Conservation (phyloP, 2,113 vertebrate species). For the Limnothrissa miodon region DNA sequence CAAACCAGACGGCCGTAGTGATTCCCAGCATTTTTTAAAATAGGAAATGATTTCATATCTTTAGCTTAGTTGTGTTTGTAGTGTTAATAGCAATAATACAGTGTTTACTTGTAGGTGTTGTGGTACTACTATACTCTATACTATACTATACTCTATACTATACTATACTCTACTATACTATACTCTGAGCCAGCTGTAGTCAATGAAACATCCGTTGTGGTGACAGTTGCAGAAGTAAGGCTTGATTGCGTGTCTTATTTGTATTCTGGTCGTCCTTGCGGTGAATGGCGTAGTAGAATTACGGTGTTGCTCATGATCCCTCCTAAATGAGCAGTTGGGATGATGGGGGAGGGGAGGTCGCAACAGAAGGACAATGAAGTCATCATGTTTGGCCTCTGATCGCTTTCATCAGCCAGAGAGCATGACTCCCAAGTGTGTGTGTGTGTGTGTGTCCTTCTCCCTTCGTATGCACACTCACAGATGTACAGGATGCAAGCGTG, state of each 20-base stretch:
- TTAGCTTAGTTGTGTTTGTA: no score
- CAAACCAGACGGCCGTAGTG: not conserved
- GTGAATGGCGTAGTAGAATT: not conserved
- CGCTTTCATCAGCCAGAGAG: conserved; percentile 45
- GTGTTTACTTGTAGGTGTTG: no score
- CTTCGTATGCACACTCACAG: not conserved
- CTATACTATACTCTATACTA: no score
- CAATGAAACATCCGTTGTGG: not conserved
- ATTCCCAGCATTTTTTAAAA: not conserved
- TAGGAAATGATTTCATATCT: no score
- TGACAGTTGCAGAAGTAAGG: not conserved
- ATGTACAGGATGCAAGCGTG: not conserved
- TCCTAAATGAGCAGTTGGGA: conserved; percentile 7
- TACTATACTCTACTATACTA: no score
- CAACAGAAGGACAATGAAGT: conserved; percentile 22
- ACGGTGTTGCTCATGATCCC: not conserved
- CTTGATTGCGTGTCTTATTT: not conserved
- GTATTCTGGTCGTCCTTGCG: not conserved
- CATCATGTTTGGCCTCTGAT: conserved; percentile 51
- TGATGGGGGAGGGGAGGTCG: not conserved
- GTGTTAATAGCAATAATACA: no score
- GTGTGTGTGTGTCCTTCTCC: conserved; percentile 30
- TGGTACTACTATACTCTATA: no score
- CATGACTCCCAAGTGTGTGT: conserved; percentile 30
- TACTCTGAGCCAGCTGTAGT: not conserved